Evolutionary conservation across 2,113 vertebrate species (phyloP).

Genomic region (Podiceps cristatus): DNA sequence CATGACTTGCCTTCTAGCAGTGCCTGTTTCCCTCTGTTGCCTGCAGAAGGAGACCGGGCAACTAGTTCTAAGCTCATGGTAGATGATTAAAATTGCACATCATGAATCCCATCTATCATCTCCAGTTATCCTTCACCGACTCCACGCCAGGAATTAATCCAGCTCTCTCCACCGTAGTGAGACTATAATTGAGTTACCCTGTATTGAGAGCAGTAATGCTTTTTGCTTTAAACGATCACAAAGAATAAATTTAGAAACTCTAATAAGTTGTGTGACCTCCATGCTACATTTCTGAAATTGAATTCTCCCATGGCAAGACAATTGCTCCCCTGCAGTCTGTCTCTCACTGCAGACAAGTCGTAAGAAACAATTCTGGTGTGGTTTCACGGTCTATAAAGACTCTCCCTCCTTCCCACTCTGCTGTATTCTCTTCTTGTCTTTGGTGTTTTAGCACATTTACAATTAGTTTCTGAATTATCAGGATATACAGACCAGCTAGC

Average conservation of each 20-base stretch:
- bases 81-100: background rate
- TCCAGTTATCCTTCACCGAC: slow-evolving; percentile 1
- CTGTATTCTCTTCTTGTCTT: background rate
- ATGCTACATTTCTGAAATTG: slow-evolving; percentile 54
- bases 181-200: slow-evolving; percentile 26
- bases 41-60: background rate
- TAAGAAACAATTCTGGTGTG: slow-evolving; percentile 28
- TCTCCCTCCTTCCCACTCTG: background rate
- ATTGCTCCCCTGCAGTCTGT: slow-evolving; percentile 9
- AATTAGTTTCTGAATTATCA: background rate
- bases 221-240: slow-evolving; percentile 40
- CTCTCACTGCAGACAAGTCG: background rate
- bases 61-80: background rate
- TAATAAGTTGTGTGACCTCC: slow-evolving; percentile 65
- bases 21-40: background rate
- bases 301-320: slow-evolving; percentile 54
- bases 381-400: slow-evolving; percentile 37
- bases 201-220: slow-evolving; percentile 45
- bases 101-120: slow-evolving; percentile 10
- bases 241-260: slow-evolving; percentile 65
- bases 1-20: background rate
- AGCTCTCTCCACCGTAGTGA: slow-evolving; percentile 9
- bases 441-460: background rate
- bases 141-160: slow-evolving; percentile 47
- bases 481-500: background rate